Base-by-base conservation (phyloP, 2,797 vertebrate species). In the Onychomys torridus region DNA sequence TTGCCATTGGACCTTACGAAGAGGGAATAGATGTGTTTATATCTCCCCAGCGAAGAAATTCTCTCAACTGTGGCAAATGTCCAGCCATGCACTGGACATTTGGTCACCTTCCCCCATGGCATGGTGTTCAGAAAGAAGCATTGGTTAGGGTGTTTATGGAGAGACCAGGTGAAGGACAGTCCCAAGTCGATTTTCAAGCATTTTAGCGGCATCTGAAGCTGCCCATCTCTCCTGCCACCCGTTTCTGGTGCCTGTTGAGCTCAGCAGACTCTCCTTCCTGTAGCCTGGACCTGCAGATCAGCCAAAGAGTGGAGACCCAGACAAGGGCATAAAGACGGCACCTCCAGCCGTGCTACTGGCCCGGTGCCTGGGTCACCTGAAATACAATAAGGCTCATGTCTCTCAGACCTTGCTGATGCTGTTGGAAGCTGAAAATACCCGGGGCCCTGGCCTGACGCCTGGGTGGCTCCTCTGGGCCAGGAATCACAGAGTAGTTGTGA, bases 371-470 rank as follows among this genome's bases (percentile, higher is more conserved):
- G 8, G 79, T 93, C 91, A 82, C 71, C 61, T 94, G 97, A 97
- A 97, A 98, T 95, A 96, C 93, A 93, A 95, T 96, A 96, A 67
- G 87, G 55, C 84, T 84, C 78, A 46, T 2, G 55, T 67, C 83
- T 85, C 81, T 63, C 76, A 29, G 83, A 55, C 76, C 19, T 59
- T 88, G 95, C 95, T 97, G 95, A 95, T 87, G 85, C 49, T 71
- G 94, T 91, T 69, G 34, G 46, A 93, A 55, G 76, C 97, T 90
- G 95, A 94, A 96, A 97, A 96, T 97, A 96, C 83, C 65, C 75
- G n/a, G 83, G 13, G 77, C 77, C 34, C 76, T 77, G 88, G 85
- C 65, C 52, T 27, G n/a, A 76, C 0, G 4, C 92, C 93, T 34
- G 32, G 55, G 67, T 85, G 90, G 84, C 95, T 97, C 82, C 83